phyloP scores from a whole-genome alignment of 92 coral and sea anemone genomes.

The Galaxea fascicularis region DNA sequence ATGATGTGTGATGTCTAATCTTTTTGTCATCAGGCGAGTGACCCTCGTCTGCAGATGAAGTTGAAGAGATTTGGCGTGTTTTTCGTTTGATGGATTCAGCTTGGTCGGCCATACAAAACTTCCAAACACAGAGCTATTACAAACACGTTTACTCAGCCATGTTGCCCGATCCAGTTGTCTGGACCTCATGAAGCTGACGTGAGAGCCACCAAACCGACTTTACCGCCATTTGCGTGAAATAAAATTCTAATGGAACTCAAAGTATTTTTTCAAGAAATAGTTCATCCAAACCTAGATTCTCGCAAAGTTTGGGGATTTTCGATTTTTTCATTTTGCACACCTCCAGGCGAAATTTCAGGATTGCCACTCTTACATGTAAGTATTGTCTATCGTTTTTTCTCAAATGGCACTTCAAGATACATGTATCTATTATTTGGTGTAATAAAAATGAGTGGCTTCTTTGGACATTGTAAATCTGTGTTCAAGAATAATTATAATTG shows the following conservation, averaged over 20 bases:
- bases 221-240: no score
- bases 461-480: neutral
- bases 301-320: no score
- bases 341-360: no score
- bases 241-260: no score
- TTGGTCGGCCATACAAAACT: neutral
- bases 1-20: neutral
- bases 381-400: neutral
- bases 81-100: neutral
- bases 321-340: no score
- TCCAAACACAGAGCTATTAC: neutral
- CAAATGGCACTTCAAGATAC: neutral
- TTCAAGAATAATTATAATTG: neutral
- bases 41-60: neutral
- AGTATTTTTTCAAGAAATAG: no score
- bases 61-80: neutral
- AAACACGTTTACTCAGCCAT: neutral
- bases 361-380: no score
- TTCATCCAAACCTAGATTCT: no score
- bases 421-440: no score
- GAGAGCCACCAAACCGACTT: no score
- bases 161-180: neutral
- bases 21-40: neutral
- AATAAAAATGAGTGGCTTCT: neutral
- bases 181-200: no score